Base-by-base conservation (phyloP, 2,888 invertebrate species). In the Acleris literana region DNA sequence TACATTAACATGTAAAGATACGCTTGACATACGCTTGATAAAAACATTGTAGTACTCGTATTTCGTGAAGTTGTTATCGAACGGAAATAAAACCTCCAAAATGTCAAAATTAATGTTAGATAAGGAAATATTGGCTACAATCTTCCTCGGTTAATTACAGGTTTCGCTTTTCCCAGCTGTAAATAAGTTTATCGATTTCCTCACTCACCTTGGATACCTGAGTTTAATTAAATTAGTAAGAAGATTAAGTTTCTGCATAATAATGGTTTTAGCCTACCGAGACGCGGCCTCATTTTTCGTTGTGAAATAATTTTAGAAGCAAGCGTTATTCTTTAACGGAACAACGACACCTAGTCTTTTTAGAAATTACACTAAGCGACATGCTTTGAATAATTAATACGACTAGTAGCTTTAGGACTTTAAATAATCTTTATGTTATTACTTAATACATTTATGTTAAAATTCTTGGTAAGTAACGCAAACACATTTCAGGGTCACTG, bases 201-300 rank as follows among this genome's bases (percentile, higher is more conserved):
- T 70, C 72, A 67, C 68, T 71, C 69, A 70, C 70, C 73, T 76
- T 56, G 60, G 64, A 53, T 51, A 62, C 57, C 53, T 70, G 64
- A 58, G 57, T 67, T 64, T 82, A 81, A 84, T 83, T 82, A 76
- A 83, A 82, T 83, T 80, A 77, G 74, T 67, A 72, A 70, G 78
- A 74, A 78, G 80, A 83, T 85, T 81, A 83, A 75, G 75, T 81
- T 75, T 72, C 74, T 77, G 74, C 73, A 76, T 72, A 73, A 75
- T 74, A 76, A 79, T 80, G 77, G 43, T 75, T 75, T 74, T 71
- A 72, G 73, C 70, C 75, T 71, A 75, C 46, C 58, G 75, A 74
- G 74, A 72, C 72, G 58, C 70, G 73, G 74, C 78, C 77, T 74
- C 69, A 48, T 51, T 55, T 56, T 49, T 44, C 13, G 43, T 18